These are phyloP conservation scores for Azorinus chamasolen DNA, from an alignment of 2,888 invertebrate genomes.

Conservation along the genomic window DNA sequence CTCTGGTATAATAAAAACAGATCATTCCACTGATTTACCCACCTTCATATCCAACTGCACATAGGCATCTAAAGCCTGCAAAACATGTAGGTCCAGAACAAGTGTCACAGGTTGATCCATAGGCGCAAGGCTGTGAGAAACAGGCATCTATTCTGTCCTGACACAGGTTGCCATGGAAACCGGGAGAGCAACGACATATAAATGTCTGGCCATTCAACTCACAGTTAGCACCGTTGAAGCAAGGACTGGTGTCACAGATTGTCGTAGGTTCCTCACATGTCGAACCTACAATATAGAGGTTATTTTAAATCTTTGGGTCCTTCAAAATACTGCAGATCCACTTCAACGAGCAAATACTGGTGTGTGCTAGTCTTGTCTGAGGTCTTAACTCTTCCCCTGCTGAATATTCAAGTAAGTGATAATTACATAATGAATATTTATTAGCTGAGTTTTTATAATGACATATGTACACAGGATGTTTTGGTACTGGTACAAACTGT, in stretches of 20 bases:
- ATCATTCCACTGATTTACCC: neutral
- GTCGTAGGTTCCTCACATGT: slow-evolving; percentile 73
- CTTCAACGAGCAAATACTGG: too few relatives aligned
- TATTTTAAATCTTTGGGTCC: too few relatives aligned
- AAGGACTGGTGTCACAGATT: slow-evolving; percentile 77
- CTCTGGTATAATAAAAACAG: too few relatives aligned
- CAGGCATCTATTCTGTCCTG: slow-evolving; percentile 99
- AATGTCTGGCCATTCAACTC: slow-evolving; percentile 86
- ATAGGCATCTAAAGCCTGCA: slow-evolving; percentile 34
- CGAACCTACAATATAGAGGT: slow-evolving; percentile 87
- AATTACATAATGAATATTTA: too few relatives aligned
- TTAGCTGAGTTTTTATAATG: too few relatives aligned
- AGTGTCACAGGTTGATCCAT: slow-evolving; percentile 94
- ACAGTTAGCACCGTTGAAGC: slow-evolving; percentile 76
- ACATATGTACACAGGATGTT: too few relatives aligned
- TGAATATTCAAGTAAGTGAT: too few relatives aligned
- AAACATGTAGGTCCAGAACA: slow-evolving; percentile 43
- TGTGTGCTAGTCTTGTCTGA: too few relatives aligned
- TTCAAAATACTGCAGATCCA: too few relatives aligned
- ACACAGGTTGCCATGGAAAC: slow-evolving; percentile 97
- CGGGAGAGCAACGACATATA: slow-evolving; percentile 95
- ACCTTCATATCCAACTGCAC: slow-evolving; percentile 55
- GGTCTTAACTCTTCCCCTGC: too few relatives aligned
- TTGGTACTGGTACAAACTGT: too few relatives aligned
- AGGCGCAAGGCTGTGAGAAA: slow-evolving; percentile 98